Percentiles rank a stretch among this genome's conserved stretches.
phyloP scores from a whole-genome alignment of 1,140 invertebrate genomes.

The Ridgeia piscesae region DNA sequence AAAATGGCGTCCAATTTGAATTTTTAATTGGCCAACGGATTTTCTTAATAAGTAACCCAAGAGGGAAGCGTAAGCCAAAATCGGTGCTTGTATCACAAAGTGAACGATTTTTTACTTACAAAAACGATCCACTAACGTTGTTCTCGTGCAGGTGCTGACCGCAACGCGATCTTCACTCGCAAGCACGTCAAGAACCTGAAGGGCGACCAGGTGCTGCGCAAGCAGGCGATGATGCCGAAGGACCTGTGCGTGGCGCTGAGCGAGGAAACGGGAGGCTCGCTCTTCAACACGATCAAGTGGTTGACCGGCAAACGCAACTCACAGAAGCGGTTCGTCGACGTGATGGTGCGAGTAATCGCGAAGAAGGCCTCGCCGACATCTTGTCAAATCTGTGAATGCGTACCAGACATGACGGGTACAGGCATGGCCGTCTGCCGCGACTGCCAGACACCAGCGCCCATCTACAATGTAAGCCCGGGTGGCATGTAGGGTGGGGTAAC shows the following conservation, averaged over 20 bases:
- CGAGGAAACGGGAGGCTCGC: conserved; percentile 77
- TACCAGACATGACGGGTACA: conserved; percentile 56
- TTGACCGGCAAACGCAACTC: conserved; percentile 39
- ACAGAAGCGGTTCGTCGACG: conserved; percentile 69
- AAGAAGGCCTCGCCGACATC: conserved; percentile 64
- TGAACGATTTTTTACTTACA: too few species aligned
- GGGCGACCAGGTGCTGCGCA: conserved; percentile 69
- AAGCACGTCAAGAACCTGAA: conserved; percentile 67
- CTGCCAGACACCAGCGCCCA: conserved; percentile 37
- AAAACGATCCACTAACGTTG: neutral
- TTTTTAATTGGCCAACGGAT: too few species aligned
- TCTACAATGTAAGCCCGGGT: conserved; percentile 1
- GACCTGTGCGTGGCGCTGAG: conserved; percentile 76
- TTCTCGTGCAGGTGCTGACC: conserved; percentile 67
- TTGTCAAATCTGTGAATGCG: conserved; percentile 76
- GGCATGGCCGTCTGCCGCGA: conserved; percentile 54
- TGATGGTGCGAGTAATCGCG: conserved; percentile 71
- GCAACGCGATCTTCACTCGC: conserved; percentile 72
- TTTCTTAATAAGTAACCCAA: too few species aligned
- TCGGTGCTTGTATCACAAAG: too few species aligned
- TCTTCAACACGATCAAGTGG: conserved; percentile 52
- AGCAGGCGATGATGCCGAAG: conserved; percentile 74
- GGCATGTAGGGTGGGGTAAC: neutral
- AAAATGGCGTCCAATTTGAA: too few species aligned
- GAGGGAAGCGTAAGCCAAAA: too few species aligned